Base-by-base conservation (phyloP, 2,888 invertebrate species). In the Parascotia fuliginaria region DNA sequence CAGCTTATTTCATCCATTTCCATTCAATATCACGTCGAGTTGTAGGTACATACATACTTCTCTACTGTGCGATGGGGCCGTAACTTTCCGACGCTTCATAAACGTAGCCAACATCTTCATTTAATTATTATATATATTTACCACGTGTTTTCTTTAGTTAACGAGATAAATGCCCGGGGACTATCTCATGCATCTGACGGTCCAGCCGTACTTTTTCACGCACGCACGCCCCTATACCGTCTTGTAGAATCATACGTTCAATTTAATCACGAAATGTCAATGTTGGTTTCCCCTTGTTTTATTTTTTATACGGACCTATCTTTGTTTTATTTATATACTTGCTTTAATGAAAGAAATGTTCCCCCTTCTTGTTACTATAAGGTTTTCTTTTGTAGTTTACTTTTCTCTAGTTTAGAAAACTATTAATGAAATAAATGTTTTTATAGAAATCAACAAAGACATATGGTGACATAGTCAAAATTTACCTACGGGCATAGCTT, bases 181-280 rank as follows among this genome's bases (percentile, higher is more conserved):
- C 55, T 39, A 58, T 44, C 47, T 27, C 47, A 57, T 48, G 9
- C 9, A 29, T 12, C 13, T 9, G 13, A 50, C 49, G 29, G 40
- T 42, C 44, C 12, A 9, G 19, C 28, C 9, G 6, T 27, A 36
- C 33, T 33, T 64, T 59, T 63, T 64, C 60, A 64, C 51, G 61
- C 64, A 64, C 60, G 61, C 41, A 45, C 32, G 24, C 31, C 19
- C 22, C 12, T 14, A 40, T 11, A 14, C 33, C 29, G 42, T 24
- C 41, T 41, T 27, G 14, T 45, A 19, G 42, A 52, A 52, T 63
- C 42, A 59, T 44, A 52, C 60, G 64, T 64, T 49, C 55, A 64
- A 62, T 65, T 58, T 61, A 65, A 58, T 52, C 58, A 28, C 28
- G 42, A 65, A 55, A 52, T 46, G 36, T 60, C 55, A 42, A 37